These are phyloP conservation scores for Calephelis perditalis DNA, from an alignment of 2,888 invertebrate species.

Conservation along the genomic window DNA sequence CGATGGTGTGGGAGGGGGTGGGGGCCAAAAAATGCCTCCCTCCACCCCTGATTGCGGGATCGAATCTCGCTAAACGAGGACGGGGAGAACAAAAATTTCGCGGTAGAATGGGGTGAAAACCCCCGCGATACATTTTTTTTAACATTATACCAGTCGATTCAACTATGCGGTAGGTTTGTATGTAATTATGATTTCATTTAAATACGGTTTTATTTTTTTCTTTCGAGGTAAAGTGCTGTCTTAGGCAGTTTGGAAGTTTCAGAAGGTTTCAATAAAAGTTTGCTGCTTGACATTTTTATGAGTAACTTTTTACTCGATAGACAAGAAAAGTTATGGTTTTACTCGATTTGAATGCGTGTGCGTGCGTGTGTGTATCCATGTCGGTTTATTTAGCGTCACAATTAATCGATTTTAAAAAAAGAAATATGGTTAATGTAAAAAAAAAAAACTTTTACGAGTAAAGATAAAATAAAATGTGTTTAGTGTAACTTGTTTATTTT, in stretches of 20 bases:
- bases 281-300: too few species aligned
- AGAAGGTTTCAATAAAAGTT: too few species aligned
- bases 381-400: too few species aligned
- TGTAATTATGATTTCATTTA: slow-evolving; percentile 62
- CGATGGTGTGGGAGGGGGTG: slow-evolving; percentile 51
- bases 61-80: slow-evolving; percentile 72
- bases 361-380: too few species aligned
- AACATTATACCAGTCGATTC: slow-evolving; percentile 65
- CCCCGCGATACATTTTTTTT: slow-evolving; percentile 66
- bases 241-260: neutral
- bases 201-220: slow-evolving; percentile 13
- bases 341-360: too few species aligned
- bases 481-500: too few species aligned
- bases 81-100: slow-evolving; percentile 57
- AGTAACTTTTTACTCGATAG: too few species aligned
- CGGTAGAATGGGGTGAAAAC: slow-evolving; percentile 42
- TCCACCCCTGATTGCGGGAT: slow-evolving; percentile 70
- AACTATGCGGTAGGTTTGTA: slow-evolving; percentile 65
- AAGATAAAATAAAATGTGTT: too few species aligned
- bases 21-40: slow-evolving; percentile 62
- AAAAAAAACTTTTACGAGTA: too few species aligned
- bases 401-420: too few species aligned
- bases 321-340: too few species aligned
- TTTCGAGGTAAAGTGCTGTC: neutral
- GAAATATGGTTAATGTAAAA: too few species aligned